Base-by-base conservation (phyloP, 1,140 invertebrate genomes). In the Microplitis demolitor region DNA sequence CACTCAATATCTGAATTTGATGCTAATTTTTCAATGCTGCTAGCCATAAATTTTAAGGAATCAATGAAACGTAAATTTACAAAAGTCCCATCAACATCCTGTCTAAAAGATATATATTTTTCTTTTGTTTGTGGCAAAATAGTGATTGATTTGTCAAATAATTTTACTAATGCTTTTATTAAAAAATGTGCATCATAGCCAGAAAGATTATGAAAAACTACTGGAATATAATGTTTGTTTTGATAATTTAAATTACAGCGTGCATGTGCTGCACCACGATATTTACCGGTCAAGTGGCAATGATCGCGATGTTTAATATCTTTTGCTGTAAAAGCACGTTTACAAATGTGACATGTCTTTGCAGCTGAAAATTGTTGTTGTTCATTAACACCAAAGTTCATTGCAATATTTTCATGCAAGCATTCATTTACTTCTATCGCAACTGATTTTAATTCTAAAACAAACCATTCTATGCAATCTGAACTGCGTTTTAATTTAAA, bases 211-310 rank as follows among this genome's bases (percentile, higher is more conserved):
- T 74, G 72, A 63, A 79, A 76, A 4, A 79, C 45, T 14, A 77
- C 66, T 4, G 73, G 71, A 31, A 77, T 67, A 13, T 33, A 68
- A 4, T 39, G 60, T 51, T 33, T 74, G 51, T 78, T 61, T 75
- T 77, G 34, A 66, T 76, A 85, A 67, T 83, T 76, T 34, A 85
- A 54, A 77, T 87, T 87, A 72, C 83, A 86, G 13, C 24, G 33
- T 8, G 76, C 66, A 78, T 87, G 84, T 0, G 83, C 83, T 14
- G 75, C 35, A 16, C 81, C 81, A 72, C 84, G 66, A 78, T 78
- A 79, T 72, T 74, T 62, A 14, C 78, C 82, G 34, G 77, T 85
- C 4, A 82, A 74, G 75, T 85, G 81, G 75, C 75, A 74, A 77
- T 85, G 83, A 73, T 86, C 81, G 16, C 45, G 31, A 8, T 80